Base-by-base conservation (phyloP, 2,797 vertebrate species). In the Adrianichthys oophorus region DNA sequence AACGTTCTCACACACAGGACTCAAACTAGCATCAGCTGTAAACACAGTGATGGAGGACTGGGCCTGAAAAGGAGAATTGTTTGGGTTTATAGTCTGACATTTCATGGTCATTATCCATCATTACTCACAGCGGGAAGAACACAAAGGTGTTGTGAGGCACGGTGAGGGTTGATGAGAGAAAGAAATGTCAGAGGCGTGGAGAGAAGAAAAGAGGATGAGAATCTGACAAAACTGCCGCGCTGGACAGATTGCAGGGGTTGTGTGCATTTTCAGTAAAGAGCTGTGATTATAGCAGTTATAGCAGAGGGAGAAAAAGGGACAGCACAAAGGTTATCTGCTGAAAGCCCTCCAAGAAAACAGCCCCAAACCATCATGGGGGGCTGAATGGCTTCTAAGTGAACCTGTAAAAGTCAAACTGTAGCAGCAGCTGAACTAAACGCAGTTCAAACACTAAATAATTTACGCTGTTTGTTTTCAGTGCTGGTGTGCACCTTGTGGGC, bases 61-160 rank as follows among this genome's bases (percentile, higher is more conserved):
- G 48, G 65, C 48, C 41, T 61, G 56, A 74, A 60, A 60, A 48
- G 52, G 59, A 67, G 65, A 70, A 76, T 63, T 1, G 67, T 68
- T 62, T 56, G 53, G 63, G 51, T 68, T 77, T 60, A 82, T 70
- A 59, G 67, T 69, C 63, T 76, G 78, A 83, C 80, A 84, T 87
- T 84, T 87, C 68, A 75, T 18, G 29, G 74, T 75, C 78, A 82
- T 88, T 85, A 80, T 87, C 62, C 65, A 52, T 65, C 72, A 84
- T 86, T 69, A 80, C 72, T 53, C 57, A 29, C 81, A 65, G 77
- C 56, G 26, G 78, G 83, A 72, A 73, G 57, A n/a, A 56, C 59
- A 61, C 45, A 16, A 4, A 4, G 21, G 24, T 19, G 42, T 49
- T 79, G 56, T 56, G 70, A 73, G 67, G 58, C 56, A 56, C 65